Base-by-base conservation (phyloP, 1,140 invertebrate genomes). In the Drosophila parvula region DNA sequence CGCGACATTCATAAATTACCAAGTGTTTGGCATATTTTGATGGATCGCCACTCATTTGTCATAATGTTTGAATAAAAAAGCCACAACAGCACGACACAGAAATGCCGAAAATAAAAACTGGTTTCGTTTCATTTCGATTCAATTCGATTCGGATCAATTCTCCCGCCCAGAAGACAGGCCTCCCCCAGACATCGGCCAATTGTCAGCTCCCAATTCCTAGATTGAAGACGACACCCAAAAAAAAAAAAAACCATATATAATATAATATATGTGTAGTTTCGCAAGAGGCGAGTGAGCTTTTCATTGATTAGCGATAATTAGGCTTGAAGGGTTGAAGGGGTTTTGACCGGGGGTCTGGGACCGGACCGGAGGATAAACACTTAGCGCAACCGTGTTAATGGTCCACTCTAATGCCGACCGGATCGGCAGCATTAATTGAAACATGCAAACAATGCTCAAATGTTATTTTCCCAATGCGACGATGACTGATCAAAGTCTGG, bases 271-370 rank as follows among this genome's bases (percentile, higher is more conserved):
- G 3, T 14, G 44, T 47, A 30, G 47, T 71, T 70, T 71, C 68
- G 65, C 57, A 74, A 79, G 56, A 73, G 51, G 68, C 53, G 28
- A 59, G 50, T 45, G 43, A 74, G 55, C 61, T 69, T 76, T 74
- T 69, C 45, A 85, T 85, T 86, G 78, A 85, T 86, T 86, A 81
- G 77, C 68, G 50, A 85, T 85, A 85, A 86, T 86, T 81, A 81
- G 14, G 36, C 43, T 2, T 2, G 3, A 45, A 55, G 61, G 47
- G 53, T 76, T 43, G 74, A 76, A 77, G 73, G 63, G 63, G 51
- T 69, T 51, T 43, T 65, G 68, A 68, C 68, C 68, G 64, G 14
- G 50, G 12, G 22, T n/a, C 30, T 30, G 5, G 51, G 34, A 22
- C 18, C 14, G 38, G 38, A n/a, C 22, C 36, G 34, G 28, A 62